phyloP scores from a whole-genome alignment of 2,888 invertebrate species.

The Dioctria linearis region DNA sequence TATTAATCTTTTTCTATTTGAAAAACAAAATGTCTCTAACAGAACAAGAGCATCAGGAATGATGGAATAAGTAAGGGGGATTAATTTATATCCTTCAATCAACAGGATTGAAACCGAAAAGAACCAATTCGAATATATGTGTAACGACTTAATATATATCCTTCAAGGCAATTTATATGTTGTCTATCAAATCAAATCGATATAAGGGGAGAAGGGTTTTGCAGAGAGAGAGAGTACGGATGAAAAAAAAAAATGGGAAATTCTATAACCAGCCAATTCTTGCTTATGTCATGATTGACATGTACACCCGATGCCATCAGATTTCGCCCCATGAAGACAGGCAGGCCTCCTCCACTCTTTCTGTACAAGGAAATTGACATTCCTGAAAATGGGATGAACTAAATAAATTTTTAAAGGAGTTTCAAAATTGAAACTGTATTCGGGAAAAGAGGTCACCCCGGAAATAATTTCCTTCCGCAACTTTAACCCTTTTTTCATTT shows the following conservation, averaged over 20 bases:
- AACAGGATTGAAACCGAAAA: constrained; percentile 43
- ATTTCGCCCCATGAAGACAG: not conserved
- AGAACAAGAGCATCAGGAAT: constrained; percentile 1
- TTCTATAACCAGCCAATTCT: constrained; percentile 38
- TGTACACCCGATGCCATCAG: constrained; percentile 2
- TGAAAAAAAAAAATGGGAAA: constrained; percentile 14
- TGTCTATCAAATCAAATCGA: constrained; percentile 49
- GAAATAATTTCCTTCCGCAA: too few species aligned
- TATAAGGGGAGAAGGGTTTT: not conserved
- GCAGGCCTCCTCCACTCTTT: too few species aligned
- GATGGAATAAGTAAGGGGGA: constrained; percentile 26
- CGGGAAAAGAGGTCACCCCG: not conserved
- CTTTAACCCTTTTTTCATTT: too few species aligned
- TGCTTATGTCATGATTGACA: constrained; percentile 42
- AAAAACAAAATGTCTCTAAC: not conserved
- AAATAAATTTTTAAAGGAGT: too few species aligned
- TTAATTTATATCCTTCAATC: constrained; percentile 51
- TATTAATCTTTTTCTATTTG: not conserved
- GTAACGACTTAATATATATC: constrained; percentile 49
- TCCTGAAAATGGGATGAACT: too few species aligned
- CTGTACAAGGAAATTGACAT: too few species aligned
- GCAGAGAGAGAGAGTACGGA: not conserved
- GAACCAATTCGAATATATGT: constrained; percentile 31
- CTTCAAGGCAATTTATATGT: constrained; percentile 37
- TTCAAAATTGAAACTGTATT: too few species aligned